Base-by-base conservation (phyloP, 92 coral and sea anemone species). In the Ricordea florida region DNA sequence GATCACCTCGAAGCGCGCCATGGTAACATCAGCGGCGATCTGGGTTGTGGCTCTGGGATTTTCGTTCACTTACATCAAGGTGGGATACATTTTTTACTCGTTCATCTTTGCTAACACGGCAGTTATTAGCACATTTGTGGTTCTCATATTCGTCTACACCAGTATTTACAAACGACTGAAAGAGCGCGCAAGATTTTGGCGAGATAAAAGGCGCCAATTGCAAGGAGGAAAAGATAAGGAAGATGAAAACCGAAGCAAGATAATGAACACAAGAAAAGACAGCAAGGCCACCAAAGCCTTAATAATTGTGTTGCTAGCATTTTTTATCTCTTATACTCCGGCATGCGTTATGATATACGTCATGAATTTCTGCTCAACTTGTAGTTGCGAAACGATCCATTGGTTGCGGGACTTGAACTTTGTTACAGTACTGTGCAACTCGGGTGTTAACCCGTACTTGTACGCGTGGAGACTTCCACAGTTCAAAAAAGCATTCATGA, bases 51-150 rank as follows among this genome's bases (percentile, higher is more conserved):
- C 98, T 0, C 24, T 89, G 14, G 83, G 74, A 1, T 60, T 85
- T 25, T 84, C 91, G 3, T 70, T 69, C 8, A 36, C 85, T 21
- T 94, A 94, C 58, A 84, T 94, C 52, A 57, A 83, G 28, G 64
- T 94, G 10, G 98, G 97, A 0, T 89, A 68, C 53, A 85, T 94
- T 16, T 65, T 58, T 10, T 91, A 88, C 37, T 82, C 92, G 40
- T 74, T 94, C 8, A 74, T 94, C 38, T 94, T 91, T 25, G 97
- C 88, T 21, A 91, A 88, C 76, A 87, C 93, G 6, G 92, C 91
- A 3, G 94, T 94, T 0, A 72, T 88, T 38, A 64, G 85, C 57
- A 94, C 98, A 2, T 90, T 91, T 38, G 68, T 72, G 28, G 91
- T 91, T 6, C 85, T 94, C 1, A 63, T 84, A 4, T 94, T 94